These are phyloP conservation scores for Drosophila prolongata DNA, from an alignment of 2,888 invertebrate genomes.

Conservation along the genomic window DNA sequence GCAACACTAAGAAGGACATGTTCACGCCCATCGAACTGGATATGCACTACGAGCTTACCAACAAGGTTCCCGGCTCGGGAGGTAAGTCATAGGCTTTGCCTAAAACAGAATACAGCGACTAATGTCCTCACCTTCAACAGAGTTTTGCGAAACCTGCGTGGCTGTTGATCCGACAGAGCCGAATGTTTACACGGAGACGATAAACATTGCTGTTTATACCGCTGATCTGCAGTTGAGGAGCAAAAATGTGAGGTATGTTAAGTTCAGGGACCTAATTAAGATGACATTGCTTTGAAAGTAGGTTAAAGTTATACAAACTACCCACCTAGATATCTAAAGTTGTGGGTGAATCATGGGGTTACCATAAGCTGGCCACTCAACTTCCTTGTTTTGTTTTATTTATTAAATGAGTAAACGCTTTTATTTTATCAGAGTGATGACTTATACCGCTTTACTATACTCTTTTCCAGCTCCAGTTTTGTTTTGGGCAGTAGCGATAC, in stretches of 20 bases:
- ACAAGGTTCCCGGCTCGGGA: conserved; percentile 80
- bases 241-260: conserved; percentile 69
- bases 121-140: conserved; percentile 41
- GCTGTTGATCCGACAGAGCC: conserved; percentile 83
- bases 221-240: conserved; percentile 82
- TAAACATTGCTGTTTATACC: conserved; percentile 83
- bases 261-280: no score
- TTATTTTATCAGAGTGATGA: background rate
- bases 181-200: conserved; percentile 78
- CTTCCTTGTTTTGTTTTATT: no score
- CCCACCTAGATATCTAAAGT: no score
- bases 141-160: conserved; percentile 83
- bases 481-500: conserved; percentile 82
- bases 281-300: no score
- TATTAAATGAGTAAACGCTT: background rate
- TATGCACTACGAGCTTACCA: conserved; percentile 81
- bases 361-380: no score
- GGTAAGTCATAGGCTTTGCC: conserved; percentile 54
- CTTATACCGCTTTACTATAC: background rate
- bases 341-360: no score
- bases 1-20: conserved; percentile 81
- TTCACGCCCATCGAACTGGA: conserved; percentile 84
- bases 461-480: conserved; percentile 71
- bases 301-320: no score
- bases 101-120: fast-evolving